Evolutionary conservation across 92 coral and sea anemone genomes (phyloP).

Genomic region (Desmophyllum pertusum): DNA sequence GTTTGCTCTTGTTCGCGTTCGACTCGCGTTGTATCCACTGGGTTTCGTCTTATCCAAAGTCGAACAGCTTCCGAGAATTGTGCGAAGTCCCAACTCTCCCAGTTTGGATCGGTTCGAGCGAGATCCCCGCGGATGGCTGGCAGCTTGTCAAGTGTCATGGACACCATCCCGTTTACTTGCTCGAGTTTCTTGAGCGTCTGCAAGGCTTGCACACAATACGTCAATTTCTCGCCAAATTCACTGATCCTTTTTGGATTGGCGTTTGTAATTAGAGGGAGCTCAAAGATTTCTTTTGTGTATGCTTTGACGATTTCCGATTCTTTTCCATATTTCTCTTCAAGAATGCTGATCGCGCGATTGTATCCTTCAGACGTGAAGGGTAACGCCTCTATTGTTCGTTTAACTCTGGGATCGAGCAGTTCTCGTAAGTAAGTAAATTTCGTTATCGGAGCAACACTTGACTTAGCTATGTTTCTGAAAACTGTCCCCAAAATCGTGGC

Average conservation of each 20-base stretch:
- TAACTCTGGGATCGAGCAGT: conserved; percentile 29
- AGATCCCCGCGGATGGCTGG: conserved; percentile 64
- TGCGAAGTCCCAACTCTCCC: conserved; percentile 58
- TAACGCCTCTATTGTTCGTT: conserved; percentile 37
- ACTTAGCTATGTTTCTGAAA: conserved; percentile 41
- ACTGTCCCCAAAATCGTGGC: conserved; percentile 51
- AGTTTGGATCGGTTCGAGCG: conserved; percentile 43
- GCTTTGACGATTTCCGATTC: conserved; percentile 56
- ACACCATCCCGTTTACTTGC: conserved; percentile 53
- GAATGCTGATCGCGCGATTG: conserved; percentile 51
- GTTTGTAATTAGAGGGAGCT: conserved; percentile 42
- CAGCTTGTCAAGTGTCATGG: conserved; percentile 57
- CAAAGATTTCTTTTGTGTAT: conserved; percentile 39
- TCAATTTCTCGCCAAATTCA: conserved; percentile 46
- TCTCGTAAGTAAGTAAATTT: conserved; percentile 58
- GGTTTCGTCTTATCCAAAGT: conserved; percentile 55
- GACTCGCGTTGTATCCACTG: conserved; percentile 7
- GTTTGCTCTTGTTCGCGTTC: conserved; percentile 31
- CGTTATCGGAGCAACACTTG: conserved; percentile 33
- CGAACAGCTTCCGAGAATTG: conserved; percentile 48
- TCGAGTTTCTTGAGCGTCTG: conserved; percentile 49
- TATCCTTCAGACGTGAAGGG: conserved; percentile 55
- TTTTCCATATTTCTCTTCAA: conserved; percentile 43
- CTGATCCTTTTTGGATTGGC: conserved; percentile 40
- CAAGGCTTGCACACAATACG: conserved; percentile 49